phyloP scores from a whole-genome alignment of 2,113 vertebrate genomes.

The Cyanistes caeruleus region DNA sequence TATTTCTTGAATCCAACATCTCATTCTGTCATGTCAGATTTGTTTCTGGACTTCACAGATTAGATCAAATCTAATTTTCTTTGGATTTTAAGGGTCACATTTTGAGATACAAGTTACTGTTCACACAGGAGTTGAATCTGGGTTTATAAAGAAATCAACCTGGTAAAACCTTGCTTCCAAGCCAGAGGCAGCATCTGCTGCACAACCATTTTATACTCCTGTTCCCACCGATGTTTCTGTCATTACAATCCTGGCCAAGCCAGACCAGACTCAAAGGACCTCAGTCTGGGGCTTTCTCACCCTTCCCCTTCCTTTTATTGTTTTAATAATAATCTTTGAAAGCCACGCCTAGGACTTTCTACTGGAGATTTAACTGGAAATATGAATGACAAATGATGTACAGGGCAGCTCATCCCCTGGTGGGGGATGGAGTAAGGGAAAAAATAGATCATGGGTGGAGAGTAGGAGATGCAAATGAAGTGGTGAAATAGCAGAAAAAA shows the following conservation, averaged over 20 bases:
- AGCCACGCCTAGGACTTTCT: not conserved
- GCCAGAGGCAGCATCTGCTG: not conserved
- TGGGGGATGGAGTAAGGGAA: rapidly evolving
- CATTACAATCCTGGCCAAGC: not conserved
- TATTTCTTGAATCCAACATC: not conserved
- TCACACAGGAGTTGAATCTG: not conserved
- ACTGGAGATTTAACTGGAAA: not conserved
- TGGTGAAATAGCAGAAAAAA: not conserved
- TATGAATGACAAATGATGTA: not conserved
- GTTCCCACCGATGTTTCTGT: not conserved
- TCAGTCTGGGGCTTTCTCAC: not conserved
- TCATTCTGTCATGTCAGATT: not conserved
- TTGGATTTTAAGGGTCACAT: not conserved
- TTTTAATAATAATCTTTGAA: not conserved
- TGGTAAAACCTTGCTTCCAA: not conserved
- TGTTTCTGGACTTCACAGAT: not conserved
- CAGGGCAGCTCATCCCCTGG: not conserved
- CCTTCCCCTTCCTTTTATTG: not conserved
- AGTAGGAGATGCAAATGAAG: not conserved
- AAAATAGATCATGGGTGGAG: not conserved
- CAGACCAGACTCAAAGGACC: not conserved
- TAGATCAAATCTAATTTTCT: not conserved
- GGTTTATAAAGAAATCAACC: not conserved
- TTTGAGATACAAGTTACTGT: not conserved
- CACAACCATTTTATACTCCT: not conserved